phyloP scores from a whole-genome alignment of 2,113 vertebrate species.

The Marmota flaviventris region DNA sequence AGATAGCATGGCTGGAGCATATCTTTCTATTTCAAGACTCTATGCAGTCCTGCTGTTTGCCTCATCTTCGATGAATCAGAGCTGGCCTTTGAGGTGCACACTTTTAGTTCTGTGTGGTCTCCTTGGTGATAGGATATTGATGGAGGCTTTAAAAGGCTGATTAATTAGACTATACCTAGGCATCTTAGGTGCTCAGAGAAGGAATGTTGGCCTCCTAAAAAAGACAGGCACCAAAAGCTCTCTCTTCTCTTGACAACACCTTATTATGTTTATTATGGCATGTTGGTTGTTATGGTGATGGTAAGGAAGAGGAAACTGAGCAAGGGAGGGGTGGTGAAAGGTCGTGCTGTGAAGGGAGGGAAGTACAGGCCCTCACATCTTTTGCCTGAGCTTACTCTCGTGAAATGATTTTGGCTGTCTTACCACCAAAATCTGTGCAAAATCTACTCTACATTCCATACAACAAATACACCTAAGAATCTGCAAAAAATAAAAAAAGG shows the following conservation, averaged over 20 bases:
- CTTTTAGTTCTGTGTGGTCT: slow-evolving; percentile 1
- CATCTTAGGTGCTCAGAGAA: neutral
- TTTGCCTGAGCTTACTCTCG: neutral
- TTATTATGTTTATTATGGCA: slow-evolving; percentile 6
- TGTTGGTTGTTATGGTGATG: neutral
- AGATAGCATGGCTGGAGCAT: neutral
- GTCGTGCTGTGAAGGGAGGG: neutral
- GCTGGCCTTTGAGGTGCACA: slow-evolving; percentile 36
- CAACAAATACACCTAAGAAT: neutral
- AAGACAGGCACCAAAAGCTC: neutral
- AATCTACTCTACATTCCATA: neutral
- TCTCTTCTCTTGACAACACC: neutral
- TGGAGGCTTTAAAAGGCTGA: slow-evolving; percentile 23
- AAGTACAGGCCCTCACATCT: neutral
- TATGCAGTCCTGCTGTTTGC: neutral
- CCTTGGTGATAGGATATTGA: slow-evolving; percentile 41
- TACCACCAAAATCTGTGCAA: neutral
- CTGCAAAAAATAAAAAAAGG: neutral
- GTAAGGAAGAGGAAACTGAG: neutral
- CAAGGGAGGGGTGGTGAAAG: neutral
- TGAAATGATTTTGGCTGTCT: neutral
- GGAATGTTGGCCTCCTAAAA: neutral
- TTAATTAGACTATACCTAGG: slow-evolving; percentile 46
- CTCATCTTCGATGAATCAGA: slow-evolving; percentile 31
- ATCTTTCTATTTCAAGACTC: neutral